Conservation (phyloP, 1,140 invertebrate species). For the Ladona fulva region DNA sequence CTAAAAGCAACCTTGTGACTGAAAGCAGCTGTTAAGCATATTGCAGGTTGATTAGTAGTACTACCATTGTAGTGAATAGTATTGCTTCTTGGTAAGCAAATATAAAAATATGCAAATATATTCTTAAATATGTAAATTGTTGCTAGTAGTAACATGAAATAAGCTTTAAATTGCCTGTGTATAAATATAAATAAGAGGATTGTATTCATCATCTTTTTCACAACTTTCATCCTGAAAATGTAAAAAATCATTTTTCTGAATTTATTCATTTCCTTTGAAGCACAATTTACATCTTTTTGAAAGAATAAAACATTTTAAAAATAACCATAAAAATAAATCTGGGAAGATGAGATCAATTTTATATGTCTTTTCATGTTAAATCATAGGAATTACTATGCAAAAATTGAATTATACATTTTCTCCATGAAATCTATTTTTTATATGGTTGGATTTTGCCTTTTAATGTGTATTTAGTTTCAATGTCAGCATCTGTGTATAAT, state of each 20-base stretch:
- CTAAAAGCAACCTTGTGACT: neutral
- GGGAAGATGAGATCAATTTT: neutral
- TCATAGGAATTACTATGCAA: neutral
- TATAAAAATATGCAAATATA: neutral
- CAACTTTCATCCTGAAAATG: no score
- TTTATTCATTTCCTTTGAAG: no score
- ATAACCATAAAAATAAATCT: neutral
- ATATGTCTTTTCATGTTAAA: neutral
- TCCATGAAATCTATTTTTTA: slow-evolving; percentile 8
- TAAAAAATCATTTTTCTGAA: no score
- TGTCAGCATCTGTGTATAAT: neutral
- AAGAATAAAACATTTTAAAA: no score
- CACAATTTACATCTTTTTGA: no score
- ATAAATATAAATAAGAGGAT: no score
- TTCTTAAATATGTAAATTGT: neutral
- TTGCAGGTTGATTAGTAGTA: neutral
- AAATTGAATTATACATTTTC: neutral
- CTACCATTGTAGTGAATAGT: neutral
- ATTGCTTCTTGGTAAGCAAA: neutral
- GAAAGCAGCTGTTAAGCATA: neutral
- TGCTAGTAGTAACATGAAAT: neutral
- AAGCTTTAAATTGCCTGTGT: neutral
- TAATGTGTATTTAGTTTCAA: neutral
- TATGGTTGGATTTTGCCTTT: neutral
- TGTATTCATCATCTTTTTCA: no score